Base-by-base conservation (phyloP, 2,113 vertebrate genomes). In the Austrofundulus limnaeus region DNA sequence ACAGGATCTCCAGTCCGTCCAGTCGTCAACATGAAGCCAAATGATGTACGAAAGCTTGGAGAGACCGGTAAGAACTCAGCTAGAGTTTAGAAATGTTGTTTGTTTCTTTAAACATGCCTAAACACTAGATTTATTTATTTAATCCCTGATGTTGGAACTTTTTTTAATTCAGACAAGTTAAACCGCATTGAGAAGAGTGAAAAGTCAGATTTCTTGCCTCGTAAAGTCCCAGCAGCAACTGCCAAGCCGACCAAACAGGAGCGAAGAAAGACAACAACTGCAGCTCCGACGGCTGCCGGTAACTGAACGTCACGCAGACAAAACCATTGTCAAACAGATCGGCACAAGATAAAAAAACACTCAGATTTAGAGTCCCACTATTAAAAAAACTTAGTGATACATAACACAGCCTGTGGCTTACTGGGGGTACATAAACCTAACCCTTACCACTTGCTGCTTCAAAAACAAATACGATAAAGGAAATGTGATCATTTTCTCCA, bases 231-330 rank as follows among this genome's bases (percentile, higher is more conserved):
- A 0, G 24, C 70, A 1, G 76, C 63, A 4, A 86, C 90, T 0
- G 15, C 61, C 49, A 93, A 90, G 38, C 89, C 90, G 0, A 76
- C 76, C 64, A 91, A 90, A 68, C 81, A 65, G 38, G 85, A 88
- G 7, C 62, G 69, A 4, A 85, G 61, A 34, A 68, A 48, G 15
- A 83, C 48, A 34, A 83, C 84, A 0, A 87, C 86, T 0, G 8
- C 43, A 3, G 21, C 79, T 0, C 78, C 89, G 0, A 12, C 70
- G 1, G 61, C 72, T 3, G 20, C 77, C 0, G 79, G 91, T 91
- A 84, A 38, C 5, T 21, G n/a, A 14, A 20, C 28, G 8, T 25
- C 13, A 3, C 5, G 8, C 16, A 15, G 48, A 19, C 25, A 28
- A 28, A 28, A 28, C 25, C 25, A 28, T 28, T n/a, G n/a, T n/a